phyloP scores from a whole-genome alignment of 1,140 invertebrate species.

The Asobara japonica region DNA sequence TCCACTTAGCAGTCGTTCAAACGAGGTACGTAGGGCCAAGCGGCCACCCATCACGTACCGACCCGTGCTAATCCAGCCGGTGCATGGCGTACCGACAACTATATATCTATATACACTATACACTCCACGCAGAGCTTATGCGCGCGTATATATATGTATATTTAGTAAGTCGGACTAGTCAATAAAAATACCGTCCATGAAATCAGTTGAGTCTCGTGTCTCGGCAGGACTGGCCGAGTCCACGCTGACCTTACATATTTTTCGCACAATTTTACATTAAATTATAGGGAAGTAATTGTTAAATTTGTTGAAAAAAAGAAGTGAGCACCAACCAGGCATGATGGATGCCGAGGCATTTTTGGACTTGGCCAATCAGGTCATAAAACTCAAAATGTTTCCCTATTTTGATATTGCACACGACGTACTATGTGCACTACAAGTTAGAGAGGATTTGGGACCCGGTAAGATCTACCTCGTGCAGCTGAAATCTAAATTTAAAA shows the following conservation, averaged over 20 bases:
- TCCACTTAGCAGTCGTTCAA: too few relatives aligned
- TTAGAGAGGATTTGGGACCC: conserved; percentile 93
- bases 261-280: too few relatives aligned
- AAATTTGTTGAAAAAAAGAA: not conserved
- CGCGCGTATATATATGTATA: not conserved
- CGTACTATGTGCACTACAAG: conserved; percentile 88
- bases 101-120: too few relatives aligned
- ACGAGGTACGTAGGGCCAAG: too few relatives aligned
- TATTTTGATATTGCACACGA: conserved; percentile 98
- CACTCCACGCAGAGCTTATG: too few relatives aligned
- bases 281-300: too few relatives aligned
- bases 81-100: too few relatives aligned
- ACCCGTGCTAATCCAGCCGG: too few relatives aligned
- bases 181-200: conserved; percentile 11
- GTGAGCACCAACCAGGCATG: conserved; percentile 61
- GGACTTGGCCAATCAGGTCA: conserved; percentile 97
- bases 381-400: conserved; percentile 99
- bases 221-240: not conserved
- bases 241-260: not conserved
- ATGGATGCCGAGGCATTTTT: conserved; percentile 98
- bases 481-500: conserved; percentile 62
- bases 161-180: not conserved
- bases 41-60: too few relatives aligned
- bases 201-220: conserved; percentile 9
- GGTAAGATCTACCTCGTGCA: conserved; percentile 71